phyloP scores from a whole-genome alignment of 2,888 invertebrate genomes.

The Sinhomidia bicolor region DNA sequence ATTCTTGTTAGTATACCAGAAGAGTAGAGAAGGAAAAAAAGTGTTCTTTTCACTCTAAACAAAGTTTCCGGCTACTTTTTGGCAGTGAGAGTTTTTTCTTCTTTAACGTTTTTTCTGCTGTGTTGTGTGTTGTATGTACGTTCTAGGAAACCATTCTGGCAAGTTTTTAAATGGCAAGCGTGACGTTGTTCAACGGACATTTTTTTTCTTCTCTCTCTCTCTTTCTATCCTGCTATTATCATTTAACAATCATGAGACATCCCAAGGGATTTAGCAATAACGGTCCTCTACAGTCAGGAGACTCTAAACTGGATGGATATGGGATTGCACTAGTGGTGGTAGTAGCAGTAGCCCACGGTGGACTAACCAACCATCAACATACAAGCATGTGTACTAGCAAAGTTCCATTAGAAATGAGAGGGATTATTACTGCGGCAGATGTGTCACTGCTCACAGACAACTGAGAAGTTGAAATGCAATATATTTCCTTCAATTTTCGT shows the following conservation, averaged over 20 bases:
- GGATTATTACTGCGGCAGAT: slow-evolving; percentile 63
- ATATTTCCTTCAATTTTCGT: slow-evolving; percentile 56
- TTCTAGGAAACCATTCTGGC: background rate
- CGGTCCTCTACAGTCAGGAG: background rate
- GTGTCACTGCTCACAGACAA: slow-evolving; percentile 50
- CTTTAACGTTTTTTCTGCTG: background rate
- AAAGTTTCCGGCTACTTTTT: too few species aligned
- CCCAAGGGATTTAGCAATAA: background rate
- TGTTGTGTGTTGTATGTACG: too few species aligned
- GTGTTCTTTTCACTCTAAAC: too few species aligned
- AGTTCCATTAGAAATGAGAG: slow-evolving; percentile 38
- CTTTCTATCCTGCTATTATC: slow-evolving; percentile 43
- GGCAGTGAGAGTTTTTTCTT: too few species aligned
- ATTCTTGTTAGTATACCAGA: too few species aligned
- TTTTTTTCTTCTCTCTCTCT: too few species aligned
- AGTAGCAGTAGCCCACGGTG: background rate
- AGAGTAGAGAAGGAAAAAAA: too few species aligned
- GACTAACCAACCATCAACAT: background rate
- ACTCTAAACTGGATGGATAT: background rate
- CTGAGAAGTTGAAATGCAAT: slow-evolving; percentile 36
- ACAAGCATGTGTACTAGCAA: background rate
- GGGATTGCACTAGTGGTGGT: background rate
- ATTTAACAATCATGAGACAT: slow-evolving; percentile 44
- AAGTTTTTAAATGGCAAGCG: slow-evolving; percentile 44
- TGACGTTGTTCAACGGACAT: slow-evolving; percentile 56